Percentiles rank a stretch among this genome's conserved stretches.
These are phyloP conservation scores for Amiota minor DNA, from an alignment of 2,888 invertebrate genomes.

Conservation along the genomic window DNA sequence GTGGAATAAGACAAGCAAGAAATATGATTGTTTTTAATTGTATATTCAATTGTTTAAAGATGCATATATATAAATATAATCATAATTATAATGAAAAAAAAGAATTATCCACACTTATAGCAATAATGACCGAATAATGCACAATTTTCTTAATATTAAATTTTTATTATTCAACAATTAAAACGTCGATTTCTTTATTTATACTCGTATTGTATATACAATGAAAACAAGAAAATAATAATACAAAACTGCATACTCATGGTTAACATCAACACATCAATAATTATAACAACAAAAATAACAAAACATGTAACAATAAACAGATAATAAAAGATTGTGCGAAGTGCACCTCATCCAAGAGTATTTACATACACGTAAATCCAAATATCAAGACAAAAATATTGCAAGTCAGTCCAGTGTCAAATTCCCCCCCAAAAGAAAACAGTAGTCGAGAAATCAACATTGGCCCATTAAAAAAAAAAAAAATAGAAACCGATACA, in stretches of 20 bases:
- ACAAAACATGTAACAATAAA: constrained; percentile 29
- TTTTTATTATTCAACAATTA: constrained; percentile 49
- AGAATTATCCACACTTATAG: too few relatives aligned
- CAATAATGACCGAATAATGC: constrained; percentile 54
- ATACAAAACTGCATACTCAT: constrained; percentile 57
- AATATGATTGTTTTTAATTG: too few relatives aligned
- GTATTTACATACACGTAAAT: constrained; percentile 52
- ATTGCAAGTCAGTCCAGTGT: constrained; percentile 63
- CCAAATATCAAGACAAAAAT: constrained; percentile 55
- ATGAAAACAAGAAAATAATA: too few relatives aligned
- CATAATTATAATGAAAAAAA: too few relatives aligned
- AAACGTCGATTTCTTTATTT: constrained; percentile 63
- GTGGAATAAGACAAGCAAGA: neutral
- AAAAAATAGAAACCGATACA: constrained; percentile 14
- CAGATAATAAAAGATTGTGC: constrained; percentile 55
- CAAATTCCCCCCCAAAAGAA: constrained; percentile 30
- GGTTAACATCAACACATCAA: constrained; percentile 49
- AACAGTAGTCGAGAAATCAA: constrained; percentile 41
- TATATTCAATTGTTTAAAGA: too few relatives aligned
- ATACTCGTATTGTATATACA: too few relatives aligned
- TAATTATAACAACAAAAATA: constrained; percentile 41
- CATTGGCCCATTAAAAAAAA: constrained; percentile 30
- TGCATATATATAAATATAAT: too few relatives aligned
- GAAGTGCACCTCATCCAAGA: constrained; percentile 48
- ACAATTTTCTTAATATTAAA: constrained; percentile 50